Evolutionary conservation across 1,140 invertebrate species (phyloP), one percentile per base, ranked within the genome.

Genomic region (Cryptotermes secundus): DNA sequence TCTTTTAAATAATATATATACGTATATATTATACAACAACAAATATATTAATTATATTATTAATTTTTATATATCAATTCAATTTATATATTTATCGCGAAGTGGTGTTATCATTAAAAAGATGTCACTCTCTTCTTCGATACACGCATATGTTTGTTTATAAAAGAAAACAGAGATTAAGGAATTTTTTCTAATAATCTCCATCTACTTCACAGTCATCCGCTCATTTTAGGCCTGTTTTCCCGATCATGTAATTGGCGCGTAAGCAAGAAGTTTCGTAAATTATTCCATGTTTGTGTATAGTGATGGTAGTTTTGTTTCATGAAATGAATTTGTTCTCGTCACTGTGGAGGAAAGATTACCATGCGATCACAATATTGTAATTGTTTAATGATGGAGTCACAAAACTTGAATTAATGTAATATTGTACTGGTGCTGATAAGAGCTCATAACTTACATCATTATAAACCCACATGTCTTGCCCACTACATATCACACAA

Each of bases 21-120:
- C 38, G 14, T 82, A 45, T 38, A 82, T 34, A 82, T 45, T 42
- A 34, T 45, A 45, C 45, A 82, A 82, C 42, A 82, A 45, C 59
- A 72, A n/a, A 31, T 72, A 72, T 42, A 38, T 53, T 19, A 45
- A 31, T 82, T 82, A 38, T 45, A 49, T 49, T n/a, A 26, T n/a
- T 42, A 81, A 82, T 31, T 31, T 45, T 53, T 45, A 82, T 49
- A 53, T 45, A 31, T 82, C 31, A 45, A n/a, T 82, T n/a, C 42
- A 42, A 38, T 36, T 81, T 36, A 42, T 82, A 53, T 82, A 6
- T 49, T 45, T 49, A 82, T 45, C 81, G 53, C 81, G 81, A 82
- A 45, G 81, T 82, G 81, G 81, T 82, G 81, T 82, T 82, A 82
- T 81, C n/a, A 34, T 82, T 49, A 45, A 42, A 82, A 45, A 45